These are phyloP conservation scores for Neostethus bicornis DNA, from an alignment of 2,797 vertebrate species.

Conservation along the genomic window DNA sequence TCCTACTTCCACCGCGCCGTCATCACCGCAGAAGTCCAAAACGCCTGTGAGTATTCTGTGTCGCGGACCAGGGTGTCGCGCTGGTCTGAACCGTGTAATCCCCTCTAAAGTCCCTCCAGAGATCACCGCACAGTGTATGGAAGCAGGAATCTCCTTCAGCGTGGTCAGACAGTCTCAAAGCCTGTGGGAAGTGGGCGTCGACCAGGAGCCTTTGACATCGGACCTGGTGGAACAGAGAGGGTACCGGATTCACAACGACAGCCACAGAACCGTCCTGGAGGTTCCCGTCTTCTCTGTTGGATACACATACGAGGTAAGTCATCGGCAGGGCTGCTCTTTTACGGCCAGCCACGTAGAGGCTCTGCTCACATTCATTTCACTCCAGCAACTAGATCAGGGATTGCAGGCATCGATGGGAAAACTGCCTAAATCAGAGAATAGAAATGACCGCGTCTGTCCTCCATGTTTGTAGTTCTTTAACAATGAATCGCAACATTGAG, in stretches of 20 bases:
- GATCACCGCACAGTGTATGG: constrained; percentile 61
- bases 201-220: constrained; percentile 63
- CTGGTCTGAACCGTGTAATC: background rate
- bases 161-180: constrained; percentile 38
- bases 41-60: constrained; percentile 76
- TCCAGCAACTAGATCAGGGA: too few relatives aligned
- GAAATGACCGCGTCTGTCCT: too few relatives aligned
- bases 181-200: constrained; percentile 76
- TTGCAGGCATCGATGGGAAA: too few relatives aligned
- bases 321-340: too few relatives aligned
- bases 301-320: constrained; percentile 76
- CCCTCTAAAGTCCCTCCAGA: constrained; percentile 50
- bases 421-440: too few relatives aligned
- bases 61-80: too few relatives aligned
- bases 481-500: too few relatives aligned
- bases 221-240: constrained; percentile 58
- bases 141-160: constrained; percentile 51
- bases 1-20: constrained; percentile 69
- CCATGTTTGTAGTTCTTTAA: too few relatives aligned
- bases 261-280: constrained; percentile 63
- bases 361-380: too few relatives aligned
- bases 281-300: constrained; percentile 77
- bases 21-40: constrained; percentile 59
- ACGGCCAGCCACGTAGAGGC: too few relatives aligned
- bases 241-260: constrained; percentile 66